phyloP scores from a whole-genome alignment of 2,113 vertebrate species.

The Takifugu bimaculatus region DNA sequence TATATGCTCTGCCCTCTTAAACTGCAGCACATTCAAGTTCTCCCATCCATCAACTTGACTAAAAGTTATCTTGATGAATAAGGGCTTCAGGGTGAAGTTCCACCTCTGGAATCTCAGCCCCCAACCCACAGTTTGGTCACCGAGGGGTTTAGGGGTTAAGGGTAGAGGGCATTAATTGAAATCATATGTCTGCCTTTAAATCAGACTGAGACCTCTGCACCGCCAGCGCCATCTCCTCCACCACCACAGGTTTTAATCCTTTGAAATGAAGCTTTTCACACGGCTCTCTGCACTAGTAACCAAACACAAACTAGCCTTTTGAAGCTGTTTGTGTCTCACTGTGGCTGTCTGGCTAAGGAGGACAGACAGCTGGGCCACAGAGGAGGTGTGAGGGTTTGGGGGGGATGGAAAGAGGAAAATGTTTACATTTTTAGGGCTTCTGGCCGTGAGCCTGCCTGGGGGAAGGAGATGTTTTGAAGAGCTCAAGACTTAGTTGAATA shows the following conservation, averaged over 20 bases:
- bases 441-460: background rate
- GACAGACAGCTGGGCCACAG: slow-evolving; percentile 15
- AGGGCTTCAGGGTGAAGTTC: slow-evolving; percentile 19
- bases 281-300: slow-evolving; percentile 58
- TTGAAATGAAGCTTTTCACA: slow-evolving; percentile 67
- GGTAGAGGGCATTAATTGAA: slow-evolving; percentile 60
- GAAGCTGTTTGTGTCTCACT: slow-evolving; percentile 33
- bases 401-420: slow-evolving; percentile 3
- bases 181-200: slow-evolving; percentile 62
- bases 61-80: slow-evolving; percentile 33
- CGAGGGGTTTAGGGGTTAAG: slow-evolving; percentile 20
- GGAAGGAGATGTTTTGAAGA: background rate
- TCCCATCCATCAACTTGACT: slow-evolving; percentile 43
- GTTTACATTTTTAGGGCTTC: background rate
- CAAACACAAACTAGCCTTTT: slow-evolving; percentile 63
- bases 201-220: slow-evolving; percentile 24
- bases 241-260: slow-evolving; percentile 44
- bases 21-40: slow-evolving; percentile 2
- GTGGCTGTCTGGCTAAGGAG: slow-evolving; percentile 22
- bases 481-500: too few species aligned
- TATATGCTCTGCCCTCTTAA: background rate
- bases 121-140: slow-evolving; percentile 15
- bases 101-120: slow-evolving; percentile 20
- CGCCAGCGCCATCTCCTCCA: slow-evolving; percentile 14
- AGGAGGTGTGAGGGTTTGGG: background rate